Evolutionary conservation across 2,797 vertebrate genomes (phyloP).

Genomic region (Yasuhikotakia modesta): DNA sequence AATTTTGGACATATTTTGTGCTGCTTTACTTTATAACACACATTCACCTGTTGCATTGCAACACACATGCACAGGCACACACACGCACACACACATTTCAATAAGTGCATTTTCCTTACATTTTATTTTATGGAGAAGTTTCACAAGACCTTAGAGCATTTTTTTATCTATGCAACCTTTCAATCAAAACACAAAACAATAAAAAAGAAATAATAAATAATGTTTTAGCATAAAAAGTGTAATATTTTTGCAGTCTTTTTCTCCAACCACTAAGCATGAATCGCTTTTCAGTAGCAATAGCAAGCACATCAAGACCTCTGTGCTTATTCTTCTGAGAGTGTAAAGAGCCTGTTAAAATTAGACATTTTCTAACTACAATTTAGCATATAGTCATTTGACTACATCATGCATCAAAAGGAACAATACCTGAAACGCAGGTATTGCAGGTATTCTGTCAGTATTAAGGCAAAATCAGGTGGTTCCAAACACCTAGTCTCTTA

Average conservation of each 20-base stretch:
- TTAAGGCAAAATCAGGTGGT: constrained; percentile 65
- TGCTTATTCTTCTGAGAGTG: background rate
- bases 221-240: background rate
- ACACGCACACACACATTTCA: background rate
- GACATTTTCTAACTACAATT: too few relatives aligned
- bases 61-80: background rate
- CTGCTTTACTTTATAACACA: background rate
- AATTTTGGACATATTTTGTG: constrained; percentile 1
- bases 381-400: too few relatives aligned
- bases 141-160: background rate
- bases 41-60: background rate
- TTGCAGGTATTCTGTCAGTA: constrained; percentile 68
- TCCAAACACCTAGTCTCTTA: constrained; percentile 48
- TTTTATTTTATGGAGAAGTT: background rate
- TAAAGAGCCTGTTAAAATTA: background rate
- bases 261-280: background rate
- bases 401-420: background rate
- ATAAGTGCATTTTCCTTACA: background rate
- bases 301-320: background rate
- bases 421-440: constrained; percentile 59
- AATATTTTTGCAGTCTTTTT: background rate
- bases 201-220: background rate
- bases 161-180: background rate
- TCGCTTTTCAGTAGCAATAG: background rate
- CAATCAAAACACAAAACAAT: constrained; percentile 7